phyloP scores from a whole-genome alignment of 2,113 vertebrate genomes.

The Carettochelys insculpta region DNA sequence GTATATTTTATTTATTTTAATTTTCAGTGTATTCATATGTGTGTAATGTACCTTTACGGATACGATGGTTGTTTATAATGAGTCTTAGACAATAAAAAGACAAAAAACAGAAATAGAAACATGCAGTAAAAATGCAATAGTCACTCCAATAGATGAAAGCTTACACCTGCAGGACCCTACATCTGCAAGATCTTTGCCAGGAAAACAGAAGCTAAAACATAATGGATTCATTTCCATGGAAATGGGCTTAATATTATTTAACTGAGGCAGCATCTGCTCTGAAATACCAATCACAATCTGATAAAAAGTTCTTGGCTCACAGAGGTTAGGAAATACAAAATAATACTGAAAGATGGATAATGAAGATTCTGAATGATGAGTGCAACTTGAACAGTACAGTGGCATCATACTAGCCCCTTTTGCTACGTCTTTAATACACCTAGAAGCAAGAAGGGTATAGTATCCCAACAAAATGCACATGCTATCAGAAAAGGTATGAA shows the following conservation, averaged over 20 bases:
- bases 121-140: not conserved
- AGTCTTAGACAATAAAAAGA: not conserved
- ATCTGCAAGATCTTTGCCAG: not conserved
- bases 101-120: not conserved
- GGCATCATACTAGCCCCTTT: not conserved
- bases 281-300: not conserved
- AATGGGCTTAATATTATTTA: not conserved
- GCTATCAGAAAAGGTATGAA: not conserved
- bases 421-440: not conserved
- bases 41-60: not conserved
- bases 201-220: not conserved
- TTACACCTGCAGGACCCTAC: not conserved
- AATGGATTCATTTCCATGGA: not conserved
- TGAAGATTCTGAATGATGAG: not conserved
- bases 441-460: not conserved
- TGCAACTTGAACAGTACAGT: not conserved
- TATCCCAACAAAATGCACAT: not conserved
- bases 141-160: not conserved
- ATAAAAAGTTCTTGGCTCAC: not conserved
- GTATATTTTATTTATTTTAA: not conserved
- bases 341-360: not conserved
- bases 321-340: not conserved
- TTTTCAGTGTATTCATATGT: not conserved
- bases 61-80: not conserved
- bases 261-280: not conserved